phyloP scores from a whole-genome alignment of 1,140 invertebrate genomes.

The Lanistes nyassanus region DNA sequence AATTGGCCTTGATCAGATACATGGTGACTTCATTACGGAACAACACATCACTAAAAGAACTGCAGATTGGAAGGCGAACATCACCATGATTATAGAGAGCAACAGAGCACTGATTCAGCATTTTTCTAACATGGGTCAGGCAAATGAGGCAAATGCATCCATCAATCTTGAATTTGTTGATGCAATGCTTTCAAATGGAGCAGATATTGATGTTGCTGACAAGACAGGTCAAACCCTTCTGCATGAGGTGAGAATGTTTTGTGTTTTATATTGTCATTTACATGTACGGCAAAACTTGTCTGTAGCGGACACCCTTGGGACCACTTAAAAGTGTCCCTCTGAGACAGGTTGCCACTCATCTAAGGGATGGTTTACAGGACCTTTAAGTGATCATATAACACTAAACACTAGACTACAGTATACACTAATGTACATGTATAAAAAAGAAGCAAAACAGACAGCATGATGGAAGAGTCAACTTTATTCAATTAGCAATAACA shows the following conservation, averaged over 20 bases:
- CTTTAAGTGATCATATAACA: too few relatives aligned
- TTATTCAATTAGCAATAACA: too few relatives aligned
- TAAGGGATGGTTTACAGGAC: too few relatives aligned
- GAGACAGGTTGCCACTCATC: too few relatives aligned
- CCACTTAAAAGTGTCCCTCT: too few relatives aligned
- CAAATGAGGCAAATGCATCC: constrained; percentile 41
- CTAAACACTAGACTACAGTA: too few relatives aligned
- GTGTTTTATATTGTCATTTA: too few relatives aligned
- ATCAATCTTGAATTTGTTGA: constrained; percentile 62
- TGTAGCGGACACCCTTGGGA: too few relatives aligned
- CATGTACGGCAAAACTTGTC: too few relatives aligned
- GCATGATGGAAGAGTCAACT: too few relatives aligned
- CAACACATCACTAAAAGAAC: neutral
- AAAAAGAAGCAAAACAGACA: too few relatives aligned
- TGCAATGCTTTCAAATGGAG: constrained; percentile 52
- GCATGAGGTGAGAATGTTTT: constrained; percentile 55
- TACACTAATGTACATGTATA: too few relatives aligned
- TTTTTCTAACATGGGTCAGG: constrained; percentile 57
- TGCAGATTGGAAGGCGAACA: neutral
- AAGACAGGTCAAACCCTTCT: constrained; percentile 61
- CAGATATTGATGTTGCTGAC: constrained; percentile 58
- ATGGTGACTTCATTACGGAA: constrained; percentile 34
- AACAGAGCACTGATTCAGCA: constrained; percentile 59
- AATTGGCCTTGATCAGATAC: constrained; percentile 49
- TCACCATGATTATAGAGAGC: constrained; percentile 28